Percentiles rank a stretch among this genome's conserved stretches.
phyloP scores from a whole-genome alignment of 2,113 vertebrate species.

The Neolamprologus sp. region DNA sequence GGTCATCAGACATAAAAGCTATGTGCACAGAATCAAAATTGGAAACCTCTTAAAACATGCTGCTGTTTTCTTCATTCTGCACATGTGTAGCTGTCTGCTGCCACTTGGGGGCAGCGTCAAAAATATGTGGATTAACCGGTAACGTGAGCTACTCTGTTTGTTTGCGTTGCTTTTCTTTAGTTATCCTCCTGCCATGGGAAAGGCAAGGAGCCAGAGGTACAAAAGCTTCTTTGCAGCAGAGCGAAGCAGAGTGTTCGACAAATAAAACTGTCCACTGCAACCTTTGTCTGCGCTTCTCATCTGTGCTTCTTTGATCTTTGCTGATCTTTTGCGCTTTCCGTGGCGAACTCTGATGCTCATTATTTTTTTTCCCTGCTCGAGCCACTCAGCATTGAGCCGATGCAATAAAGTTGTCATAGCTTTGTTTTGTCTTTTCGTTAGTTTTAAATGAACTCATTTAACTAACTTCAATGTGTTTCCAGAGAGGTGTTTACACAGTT shows the following conservation, averaged over 20 bases:
- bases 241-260: not conserved
- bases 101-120: not conserved
- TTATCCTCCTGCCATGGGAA: not conserved
- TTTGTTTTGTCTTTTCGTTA: not conserved
- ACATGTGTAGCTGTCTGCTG: not conserved
- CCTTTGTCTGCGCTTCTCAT: not conserved
- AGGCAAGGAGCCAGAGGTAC: not conserved
- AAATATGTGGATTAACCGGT: not conserved
- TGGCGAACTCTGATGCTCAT: not conserved
- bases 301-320: not conserved
- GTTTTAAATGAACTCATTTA: not conserved
- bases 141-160: not conserved
- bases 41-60: not conserved
- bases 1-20: not conserved
- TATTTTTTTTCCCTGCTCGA: not conserved
- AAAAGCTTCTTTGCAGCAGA: not conserved
- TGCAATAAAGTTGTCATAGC: not conserved
- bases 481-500: not conserved
- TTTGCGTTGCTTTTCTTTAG: not conserved
- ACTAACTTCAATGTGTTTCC: not conserved
- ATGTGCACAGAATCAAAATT: not conserved
- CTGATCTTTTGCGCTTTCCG: not conserved
- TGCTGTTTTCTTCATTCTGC: not conserved
- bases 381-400: not conserved
- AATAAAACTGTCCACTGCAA: not conserved